Percentiles rank a stretch among this genome's conserved stretches.
Evolutionary conservation across 2,113 vertebrate species (phyloP).

Genomic region (Lethenteron camtschaticum): DNA sequence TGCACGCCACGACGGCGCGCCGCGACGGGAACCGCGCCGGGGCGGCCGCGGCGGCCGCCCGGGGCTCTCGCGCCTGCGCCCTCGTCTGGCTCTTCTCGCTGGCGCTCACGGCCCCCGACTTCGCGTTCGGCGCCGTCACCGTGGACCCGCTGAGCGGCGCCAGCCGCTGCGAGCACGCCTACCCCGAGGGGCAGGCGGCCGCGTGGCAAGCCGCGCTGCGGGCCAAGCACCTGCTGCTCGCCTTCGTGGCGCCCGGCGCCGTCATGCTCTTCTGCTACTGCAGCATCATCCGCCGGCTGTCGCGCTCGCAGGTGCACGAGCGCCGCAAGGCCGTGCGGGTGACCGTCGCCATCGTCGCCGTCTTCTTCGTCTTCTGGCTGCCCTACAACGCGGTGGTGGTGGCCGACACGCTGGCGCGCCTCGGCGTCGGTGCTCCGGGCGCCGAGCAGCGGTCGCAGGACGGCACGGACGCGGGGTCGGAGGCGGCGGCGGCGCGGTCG

Average conservation of each 20-base stretch:
- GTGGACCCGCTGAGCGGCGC: accelerated
- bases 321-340: conserved; percentile 34
- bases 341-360: conserved; percentile 25
- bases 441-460: too few relatives aligned
- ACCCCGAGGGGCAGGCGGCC: conserved; percentile 9
- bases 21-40: not conserved
- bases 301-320: conserved; percentile 24
- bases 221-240: conserved; percentile 19
- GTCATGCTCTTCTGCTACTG: conserved; percentile 30
- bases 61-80: conserved; percentile 15
- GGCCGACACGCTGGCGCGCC: conserved; percentile 16
- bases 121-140: conserved; percentile 8
- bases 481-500: not conserved
- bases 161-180: conserved; percentile 11
- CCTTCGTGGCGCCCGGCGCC: conserved; percentile 23
- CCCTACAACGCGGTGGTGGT: conserved; percentile 23
- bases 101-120: conserved; percentile 17
- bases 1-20: conserved; percentile 12
- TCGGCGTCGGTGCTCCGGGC: conserved; percentile 9
- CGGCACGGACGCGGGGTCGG: too few relatives aligned
- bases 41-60: not conserved
- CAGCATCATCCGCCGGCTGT: conserved; percentile 19
- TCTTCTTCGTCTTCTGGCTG: conserved; percentile 29
- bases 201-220: conserved; percentile 13
- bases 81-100: conserved; percentile 19